Base-by-base conservation (phyloP, 2,797 vertebrate species). In the Borostomias antarcticus region DNA sequence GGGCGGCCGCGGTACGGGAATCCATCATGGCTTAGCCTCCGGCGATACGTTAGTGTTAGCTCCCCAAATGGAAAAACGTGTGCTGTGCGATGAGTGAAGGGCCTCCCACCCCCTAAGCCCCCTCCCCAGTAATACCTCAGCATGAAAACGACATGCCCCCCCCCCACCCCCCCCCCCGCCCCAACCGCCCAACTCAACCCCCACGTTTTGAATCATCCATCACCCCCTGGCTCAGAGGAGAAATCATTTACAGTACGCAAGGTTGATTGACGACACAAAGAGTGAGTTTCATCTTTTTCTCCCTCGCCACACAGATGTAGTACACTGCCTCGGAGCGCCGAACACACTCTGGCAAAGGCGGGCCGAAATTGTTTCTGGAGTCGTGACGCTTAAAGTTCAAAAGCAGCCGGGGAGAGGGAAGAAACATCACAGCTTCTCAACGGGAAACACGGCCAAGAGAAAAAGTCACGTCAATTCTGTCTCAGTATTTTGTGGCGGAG, bases 41-140 rank as follows among this genome's bases (percentile, higher is more conserved):
- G 82, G 88, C 73, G 53, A 74, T 77, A 78, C 70, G 82, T 82
- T 88, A 86, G 80, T 79, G 78, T 84, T 85, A 53, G 84, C 58
- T 56, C 79, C 80, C 80, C 83, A 85, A 87, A 84, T 88, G 82
- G 84, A 83, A 86, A 88, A 84, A 89, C 80, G 82, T 90, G 88
- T 75, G 64, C 74, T 67, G 85, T 82, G 84, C 85, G 65, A 79
- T 80, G 86, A 90, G 72, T 28, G 35, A 25, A 17, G 57, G 33
- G 25, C 5, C 40, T 17, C 35, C 15, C 40, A 43, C 40, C 15
- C n/a, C 15, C 4, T 5, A 26, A 17, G 11, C 23, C 51, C 51
- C 62, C 35, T 3, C 19, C 30, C 25, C 25, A 26, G 35, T 21
- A 23, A 9, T 26, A 5, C 28, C 21, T 21, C 30, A 33, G 47